Evolutionary conservation across 1,140 invertebrate species (phyloP), one percentile per base, ranked within the genome.

Genomic region (Caerostris darwini): DNA sequence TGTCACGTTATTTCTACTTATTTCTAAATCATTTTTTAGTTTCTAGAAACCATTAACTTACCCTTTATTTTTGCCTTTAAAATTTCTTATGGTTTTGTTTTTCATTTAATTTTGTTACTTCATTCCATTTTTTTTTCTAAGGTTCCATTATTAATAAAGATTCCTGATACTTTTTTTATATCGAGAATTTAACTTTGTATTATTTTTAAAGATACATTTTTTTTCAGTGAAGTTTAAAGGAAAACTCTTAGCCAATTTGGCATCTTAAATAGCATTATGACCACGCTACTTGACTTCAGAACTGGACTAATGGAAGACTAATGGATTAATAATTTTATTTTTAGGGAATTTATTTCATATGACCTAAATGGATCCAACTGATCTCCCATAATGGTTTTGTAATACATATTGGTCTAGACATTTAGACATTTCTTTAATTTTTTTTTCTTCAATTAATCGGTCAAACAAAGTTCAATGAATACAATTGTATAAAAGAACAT

Each of bases 401-500:
- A 77, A 50, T 34, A 77, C 12, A 53, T 77, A 50, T 34, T 4
- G 12, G 10, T 77, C 71, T 77, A 50, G 50, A 34, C 34, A 34
- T 34, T 34, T 34, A 34, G 34, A 77, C 71, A 77, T 50, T 77
- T 77, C 8, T 77, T 53, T 53, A 12, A 14, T 77, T 77, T 50
- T 77, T 50, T 77, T 53, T 77, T 7, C 34, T 34, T 12, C 71
- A 50, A 77, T 77, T 50, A 50, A 77, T 77, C 5, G 71, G 71
- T 77, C 34, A 77, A 77, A 77, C 5, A 12, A 77, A 77, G 19
- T 77, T 77, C 34, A 12, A 12, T 50, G 12, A 77, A 77, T 12
- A 53, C 34, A 77, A 50, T 50, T 50, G 71, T 50, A 77, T 77
- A 77, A 77, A 77, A 50, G 71, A 77, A 77, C 71, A 77, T 77